phyloP scores from a whole-genome alignment of 2,888 invertebrate species.

The Diaphora mendica region DNA sequence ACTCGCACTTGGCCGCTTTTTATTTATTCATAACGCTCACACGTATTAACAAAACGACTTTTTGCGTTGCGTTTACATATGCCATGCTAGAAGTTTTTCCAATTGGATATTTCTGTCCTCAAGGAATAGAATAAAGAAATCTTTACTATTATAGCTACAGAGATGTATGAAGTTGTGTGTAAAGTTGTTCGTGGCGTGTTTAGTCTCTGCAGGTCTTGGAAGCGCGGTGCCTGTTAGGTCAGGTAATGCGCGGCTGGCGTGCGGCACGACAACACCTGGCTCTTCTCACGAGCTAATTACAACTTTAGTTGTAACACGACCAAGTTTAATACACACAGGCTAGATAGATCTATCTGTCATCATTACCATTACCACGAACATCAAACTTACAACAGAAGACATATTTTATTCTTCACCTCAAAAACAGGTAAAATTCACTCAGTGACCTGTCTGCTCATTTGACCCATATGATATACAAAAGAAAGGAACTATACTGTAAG shows the following conservation, averaged over 20 bases:
- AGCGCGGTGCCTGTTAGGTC: background rate
- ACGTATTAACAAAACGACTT: too few relatives aligned
- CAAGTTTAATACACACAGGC: background rate
- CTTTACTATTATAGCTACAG: background rate
- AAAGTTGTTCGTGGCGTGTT: background rate
- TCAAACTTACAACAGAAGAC: too few relatives aligned
- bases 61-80: background rate
- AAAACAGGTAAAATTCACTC: too few relatives aligned
- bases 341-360: background rate
- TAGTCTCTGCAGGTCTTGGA: background rate
- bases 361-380: background rate
- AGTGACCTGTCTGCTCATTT: too few relatives aligned
- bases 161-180: background rate
- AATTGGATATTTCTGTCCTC: background rate
- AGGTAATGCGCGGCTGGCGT: conserved; percentile 3
- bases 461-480: too few relatives aligned
- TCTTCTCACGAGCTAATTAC: conserved; percentile 4
- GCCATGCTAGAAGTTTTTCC: too few relatives aligned
- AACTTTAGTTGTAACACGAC: background rate
- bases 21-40: too few relatives aligned
- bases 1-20: too few relatives aligned
- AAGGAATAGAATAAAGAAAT: background rate
- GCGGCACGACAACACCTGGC: conserved; percentile 2
- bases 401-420: too few relatives aligned
- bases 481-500: too few relatives aligned